These are phyloP conservation scores for Leptinotarsa undecemlineata DNA, from an alignment of 1,140 invertebrate species.

Conservation along the genomic window DNA sequence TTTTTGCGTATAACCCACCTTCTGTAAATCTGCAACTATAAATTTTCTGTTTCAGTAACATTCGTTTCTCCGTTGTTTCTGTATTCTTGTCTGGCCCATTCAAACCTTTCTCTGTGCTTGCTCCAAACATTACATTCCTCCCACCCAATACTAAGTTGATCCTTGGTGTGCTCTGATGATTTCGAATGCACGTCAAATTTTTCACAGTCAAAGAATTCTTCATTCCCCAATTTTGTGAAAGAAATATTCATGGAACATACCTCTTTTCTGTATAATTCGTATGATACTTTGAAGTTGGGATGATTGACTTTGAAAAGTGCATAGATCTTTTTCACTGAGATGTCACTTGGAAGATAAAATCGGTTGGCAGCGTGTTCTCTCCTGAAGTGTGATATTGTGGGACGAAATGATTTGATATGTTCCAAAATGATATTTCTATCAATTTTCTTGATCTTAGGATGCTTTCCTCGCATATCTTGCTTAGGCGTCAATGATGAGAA, in stretches of 20 bases:
- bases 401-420: no score
- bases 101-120: slow-evolving; percentile 18
- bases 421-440: no score
- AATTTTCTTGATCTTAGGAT: slow-evolving; percentile 32
- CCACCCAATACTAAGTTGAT: slow-evolving; percentile 11
- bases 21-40: slow-evolving; percentile 29
- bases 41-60: slow-evolving; percentile 23
- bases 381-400: slow-evolving; percentile 30
- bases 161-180: slow-evolving; percentile 16
- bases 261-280: slow-evolving; percentile 32
- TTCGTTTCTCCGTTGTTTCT: slow-evolving; percentile 26
- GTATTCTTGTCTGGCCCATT: slow-evolving; percentile 30
- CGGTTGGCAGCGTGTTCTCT: slow-evolving; percentile 28
- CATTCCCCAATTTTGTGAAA: background rate
- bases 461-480: slow-evolving; percentile 26
- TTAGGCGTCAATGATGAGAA: slow-evolving; percentile 18
- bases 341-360: slow-evolving; percentile 31
- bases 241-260: slow-evolving; percentile 29
- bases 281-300: slow-evolving; percentile 28
- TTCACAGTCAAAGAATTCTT: slow-evolving; percentile 22
- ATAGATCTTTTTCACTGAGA: slow-evolving; percentile 27
- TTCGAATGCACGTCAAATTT: slow-evolving; percentile 27
- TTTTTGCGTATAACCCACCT: slow-evolving; percentile 13
- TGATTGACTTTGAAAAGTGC: slow-evolving; percentile 29
- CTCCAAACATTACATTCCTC: slow-evolving; percentile 27